Evolutionary conservation across 2,797 vertebrate genomes (phyloP), one percentile per base, ranked within the genome.

Genomic region (Coreius guichenoti): DNA sequence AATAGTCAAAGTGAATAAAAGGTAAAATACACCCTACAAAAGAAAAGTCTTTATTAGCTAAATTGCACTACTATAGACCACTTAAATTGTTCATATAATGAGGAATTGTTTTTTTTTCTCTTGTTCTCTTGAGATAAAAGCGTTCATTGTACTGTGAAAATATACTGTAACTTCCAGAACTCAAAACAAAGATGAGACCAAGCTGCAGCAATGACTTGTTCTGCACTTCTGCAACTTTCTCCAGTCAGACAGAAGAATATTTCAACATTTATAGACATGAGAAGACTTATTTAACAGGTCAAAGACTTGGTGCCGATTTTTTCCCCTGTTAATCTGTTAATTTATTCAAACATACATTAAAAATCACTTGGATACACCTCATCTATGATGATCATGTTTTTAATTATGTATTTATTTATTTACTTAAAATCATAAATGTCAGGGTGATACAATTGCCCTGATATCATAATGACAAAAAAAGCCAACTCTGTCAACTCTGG

Each of bases 61-160:
- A 80, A 80, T 31, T 47, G 39, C 39, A 19, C 17, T 2, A 78
- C 9, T 3, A 58, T 16, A 43, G 4, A 19, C 33, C 23, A 43
- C 54, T 78, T 78, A 26, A 58, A 39, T 56, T 0, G 7, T 23
- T 29, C 56, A 26, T 61, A 45, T n/a, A 5, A 6, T 19, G 23
- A 79, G 39, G 23, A 78, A 45, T 47, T 3, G 4, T 17, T 23
- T 21, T 77, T 29, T 77, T 51, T 54, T 61, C 36, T 39, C 14
- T 43, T 78, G 56, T 63, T 65, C 23, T 79, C 36, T 29, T 45
- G n/a, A 80, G 58, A 47, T 79, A 65, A 79, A 65, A 79, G 58
- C 21, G 26, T 80, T 65, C 11, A 65, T 47, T 80, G 58, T 47
- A 63, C n/a, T 8, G 39, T 47, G 39, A 65, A 29, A 21, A 31